These are phyloP conservation scores for Belonocnema kinseyi DNA, from an alignment of 1,140 invertebrate species.

Conservation along the genomic window DNA sequence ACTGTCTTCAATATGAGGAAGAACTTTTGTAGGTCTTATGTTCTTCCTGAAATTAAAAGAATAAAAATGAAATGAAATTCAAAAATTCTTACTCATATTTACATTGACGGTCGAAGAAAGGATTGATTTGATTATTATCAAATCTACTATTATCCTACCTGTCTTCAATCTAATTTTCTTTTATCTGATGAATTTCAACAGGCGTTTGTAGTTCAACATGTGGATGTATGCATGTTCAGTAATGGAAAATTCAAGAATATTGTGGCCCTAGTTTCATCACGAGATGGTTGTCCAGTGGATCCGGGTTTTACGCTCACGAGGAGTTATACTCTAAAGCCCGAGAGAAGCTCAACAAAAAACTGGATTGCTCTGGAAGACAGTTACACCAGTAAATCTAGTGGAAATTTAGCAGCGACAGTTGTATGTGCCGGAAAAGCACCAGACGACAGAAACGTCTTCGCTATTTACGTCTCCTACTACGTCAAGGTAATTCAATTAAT, in stretches of 20 bases:
- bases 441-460: conserved; percentile 89
- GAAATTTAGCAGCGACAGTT: conserved; percentile 83
- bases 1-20: too few species aligned
- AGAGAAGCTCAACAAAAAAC: conserved; percentile 86
- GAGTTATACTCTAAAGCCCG: conserved; percentile 81
- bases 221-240: conserved; percentile 99
- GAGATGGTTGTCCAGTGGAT: conserved; percentile 80
- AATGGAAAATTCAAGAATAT: conserved; percentile 99
- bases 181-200: conserved; percentile 59
- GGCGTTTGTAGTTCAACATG: conserved; percentile 94
- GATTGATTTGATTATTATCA: too few species aligned
- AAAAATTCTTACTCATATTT: too few species aligned
- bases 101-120: too few species aligned
- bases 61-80: too few species aligned
- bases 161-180: not conserved
- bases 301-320: conserved; percentile 80
- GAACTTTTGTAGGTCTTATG: too few species aligned
- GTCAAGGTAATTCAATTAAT: conserved; percentile 80
- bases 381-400: conserved; percentile 78
- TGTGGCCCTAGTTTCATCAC: conserved; percentile 90
- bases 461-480: conserved; percentile 93
- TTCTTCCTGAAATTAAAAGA: too few species aligned
- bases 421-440: conserved; percentile 77
- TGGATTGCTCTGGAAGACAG: conserved; percentile 89
- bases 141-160: too few species aligned